A percentile compares a stretch with the other conserved stretches of the same genome.
phyloP scores from a whole-genome alignment of 2,888 invertebrate species.

The Dynastes maya region DNA sequence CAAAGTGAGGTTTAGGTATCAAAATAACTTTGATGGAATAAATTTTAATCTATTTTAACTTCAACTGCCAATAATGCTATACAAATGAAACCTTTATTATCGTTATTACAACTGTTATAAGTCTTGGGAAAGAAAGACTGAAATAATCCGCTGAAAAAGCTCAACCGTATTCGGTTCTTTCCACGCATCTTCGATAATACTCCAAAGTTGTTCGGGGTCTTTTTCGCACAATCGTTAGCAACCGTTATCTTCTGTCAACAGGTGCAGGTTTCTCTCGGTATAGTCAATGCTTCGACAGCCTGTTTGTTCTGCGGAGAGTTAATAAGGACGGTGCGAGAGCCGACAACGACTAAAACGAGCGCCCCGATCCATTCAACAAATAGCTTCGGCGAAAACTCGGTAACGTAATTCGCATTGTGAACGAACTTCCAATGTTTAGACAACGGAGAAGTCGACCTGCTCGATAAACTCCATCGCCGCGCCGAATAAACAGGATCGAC shows the following conservation, averaged over 20 bases:
- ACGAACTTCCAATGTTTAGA: conserved; percentile 8
- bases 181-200: background rate
- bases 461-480: conserved; percentile 22
- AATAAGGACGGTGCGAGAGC: background rate
- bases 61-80: no score
- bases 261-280: conserved; percentile 19
- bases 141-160: background rate
- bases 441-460: conserved; percentile 9
- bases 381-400: background rate
- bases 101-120: no score
- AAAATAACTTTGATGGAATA: no score
- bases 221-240: background rate
- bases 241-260: conserved; percentile 36
- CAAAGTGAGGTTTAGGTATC: no score
- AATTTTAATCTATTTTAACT: no score
- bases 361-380: conserved; percentile 21
- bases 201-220: background rate
- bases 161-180: background rate
- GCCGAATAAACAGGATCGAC: background rate
- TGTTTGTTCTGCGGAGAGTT: conserved; percentile 24
- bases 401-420: conserved; percentile 18
- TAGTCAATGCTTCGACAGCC: background rate
- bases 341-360: background rate
- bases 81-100: no score
- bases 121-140: no score